phyloP scores from a whole-genome alignment of 2,888 invertebrate species.

The Bellardia bayeri region DNA sequence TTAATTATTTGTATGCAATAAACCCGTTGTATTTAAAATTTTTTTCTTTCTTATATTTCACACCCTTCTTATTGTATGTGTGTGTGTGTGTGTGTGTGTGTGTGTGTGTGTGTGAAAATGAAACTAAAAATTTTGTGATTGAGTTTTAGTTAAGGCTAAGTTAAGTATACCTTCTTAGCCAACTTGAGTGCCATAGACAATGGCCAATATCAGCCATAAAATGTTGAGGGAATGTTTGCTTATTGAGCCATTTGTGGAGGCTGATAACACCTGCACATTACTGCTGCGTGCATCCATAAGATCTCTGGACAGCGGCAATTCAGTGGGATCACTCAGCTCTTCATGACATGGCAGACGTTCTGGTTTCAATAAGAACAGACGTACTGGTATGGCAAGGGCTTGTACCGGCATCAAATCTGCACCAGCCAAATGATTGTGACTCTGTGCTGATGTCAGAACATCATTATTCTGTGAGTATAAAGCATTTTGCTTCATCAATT shows the following conservation, averaged over 20 bases:
- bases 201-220: conserved; percentile 66
- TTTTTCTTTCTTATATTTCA: conserved; percentile 12
- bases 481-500: conserved; percentile 76
- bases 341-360: conserved; percentile 87
- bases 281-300: conserved; percentile 83
- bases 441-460: conserved; percentile 66
- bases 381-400: conserved; percentile 78
- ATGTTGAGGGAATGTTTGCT: conserved; percentile 47
- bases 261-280: conserved; percentile 77
- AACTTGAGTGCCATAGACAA: conserved; percentile 67
- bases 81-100: background rate
- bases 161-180: conserved; percentile 65
- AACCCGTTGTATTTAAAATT: conserved; percentile 20
- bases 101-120: conserved; percentile 22
- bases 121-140: conserved; percentile 32
- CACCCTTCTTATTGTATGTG: conserved; percentile 1
- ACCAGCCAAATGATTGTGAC: conserved; percentile 67
- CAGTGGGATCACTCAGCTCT: conserved; percentile 87
- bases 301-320: conserved; percentile 86
- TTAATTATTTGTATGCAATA: conserved; percentile 26
- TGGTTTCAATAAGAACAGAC: conserved; percentile 86
- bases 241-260: conserved; percentile 42
- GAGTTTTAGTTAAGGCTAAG: background rate
- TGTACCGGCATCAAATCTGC: conserved; percentile 73
- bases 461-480: conserved; percentile 73